Evolutionary conservation across 2,113 vertebrate genomes (phyloP).

Genomic region (Tragulus kanchil): DNA sequence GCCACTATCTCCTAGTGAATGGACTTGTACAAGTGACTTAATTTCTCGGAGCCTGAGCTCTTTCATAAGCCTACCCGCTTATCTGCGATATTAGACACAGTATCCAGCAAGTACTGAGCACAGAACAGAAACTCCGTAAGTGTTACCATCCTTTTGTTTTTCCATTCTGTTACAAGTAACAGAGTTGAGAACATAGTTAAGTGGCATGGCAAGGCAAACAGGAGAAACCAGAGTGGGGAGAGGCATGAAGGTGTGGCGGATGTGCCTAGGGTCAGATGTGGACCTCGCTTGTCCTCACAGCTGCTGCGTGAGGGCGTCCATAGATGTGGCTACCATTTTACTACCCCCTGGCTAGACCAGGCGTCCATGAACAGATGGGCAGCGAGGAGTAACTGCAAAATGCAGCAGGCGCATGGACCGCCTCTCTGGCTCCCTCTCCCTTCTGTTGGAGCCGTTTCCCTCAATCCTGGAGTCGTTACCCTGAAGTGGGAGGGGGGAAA

Average conservation of each 20-base stretch:
- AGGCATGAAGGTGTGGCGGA: neutral
- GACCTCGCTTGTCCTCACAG: constrained; percentile 25
- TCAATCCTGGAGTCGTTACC: constrained; percentile 51
- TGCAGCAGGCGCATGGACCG: neutral
- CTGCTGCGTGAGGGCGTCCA: constrained; percentile 63
- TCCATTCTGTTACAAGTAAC: neutral
- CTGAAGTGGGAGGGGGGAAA: neutral
- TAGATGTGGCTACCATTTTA: neutral
- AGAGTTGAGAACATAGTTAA: neutral
- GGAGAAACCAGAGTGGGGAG: neutral
- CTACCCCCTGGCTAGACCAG: constrained; percentile 61
- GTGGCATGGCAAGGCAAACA: constrained; percentile 25
- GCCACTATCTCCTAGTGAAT: neutral
- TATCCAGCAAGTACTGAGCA: neutral
- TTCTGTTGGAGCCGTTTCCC: constrained; percentile 40
- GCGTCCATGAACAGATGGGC: constrained; percentile 66
- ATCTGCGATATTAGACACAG: neutral
- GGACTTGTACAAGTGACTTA: neutral
- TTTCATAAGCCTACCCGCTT: neutral
- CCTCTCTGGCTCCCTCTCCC: constrained; percentile 43
- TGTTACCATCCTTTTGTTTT: neutral
- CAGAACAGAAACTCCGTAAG: neutral
- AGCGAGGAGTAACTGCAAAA: constrained; percentile 26
- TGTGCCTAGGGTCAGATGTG: neutral
- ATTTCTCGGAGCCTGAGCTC: neutral